Conservation (phyloP, 1,140 invertebrate genomes). For the Triops cancriformis region DNA sequence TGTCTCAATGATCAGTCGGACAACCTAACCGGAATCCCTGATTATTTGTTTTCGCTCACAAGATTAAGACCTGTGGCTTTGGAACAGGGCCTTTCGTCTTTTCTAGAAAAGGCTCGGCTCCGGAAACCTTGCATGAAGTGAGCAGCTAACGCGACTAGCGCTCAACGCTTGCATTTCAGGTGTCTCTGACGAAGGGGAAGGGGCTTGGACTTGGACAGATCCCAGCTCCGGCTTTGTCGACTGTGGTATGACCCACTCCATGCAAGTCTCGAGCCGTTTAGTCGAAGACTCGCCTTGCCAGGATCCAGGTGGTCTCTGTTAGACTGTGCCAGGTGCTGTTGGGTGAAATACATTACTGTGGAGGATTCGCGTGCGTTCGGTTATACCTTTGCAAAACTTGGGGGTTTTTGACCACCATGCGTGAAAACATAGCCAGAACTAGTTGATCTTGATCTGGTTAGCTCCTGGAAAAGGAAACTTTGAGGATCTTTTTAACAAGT, state of each 20-base stretch:
- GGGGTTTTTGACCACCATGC: not conserved
- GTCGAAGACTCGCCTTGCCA: not conserved
- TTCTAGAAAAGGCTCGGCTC: not conserved
- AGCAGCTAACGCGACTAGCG: not conserved
- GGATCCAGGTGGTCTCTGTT: not conserved
- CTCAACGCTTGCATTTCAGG: not conserved
- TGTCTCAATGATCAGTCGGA: too few relatives aligned
- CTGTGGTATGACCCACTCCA: not conserved
- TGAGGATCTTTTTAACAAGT: not conserved
- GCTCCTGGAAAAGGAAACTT: not conserved
- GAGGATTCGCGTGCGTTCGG: not conserved
- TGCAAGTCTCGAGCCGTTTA: not conserved
- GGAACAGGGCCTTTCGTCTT: not conserved
- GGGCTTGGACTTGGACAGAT: slow-evolving; percentile 7
- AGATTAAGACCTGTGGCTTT: too few relatives aligned
- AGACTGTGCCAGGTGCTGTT: not conserved
- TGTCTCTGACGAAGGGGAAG: not conserved
- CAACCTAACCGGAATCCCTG: too few relatives aligned
- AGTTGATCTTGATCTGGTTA: slow-evolving; percentile 3
- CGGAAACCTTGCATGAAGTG: not conserved
- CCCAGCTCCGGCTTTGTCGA: not conserved
- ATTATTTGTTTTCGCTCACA: too few relatives aligned
- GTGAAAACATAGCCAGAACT: not conserved
- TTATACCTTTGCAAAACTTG: not conserved
- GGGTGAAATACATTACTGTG: not conserved